phyloP scores from a whole-genome alignment of 2,113 vertebrate genomes.

The zebrafish (Danio rerio) region DNA sequence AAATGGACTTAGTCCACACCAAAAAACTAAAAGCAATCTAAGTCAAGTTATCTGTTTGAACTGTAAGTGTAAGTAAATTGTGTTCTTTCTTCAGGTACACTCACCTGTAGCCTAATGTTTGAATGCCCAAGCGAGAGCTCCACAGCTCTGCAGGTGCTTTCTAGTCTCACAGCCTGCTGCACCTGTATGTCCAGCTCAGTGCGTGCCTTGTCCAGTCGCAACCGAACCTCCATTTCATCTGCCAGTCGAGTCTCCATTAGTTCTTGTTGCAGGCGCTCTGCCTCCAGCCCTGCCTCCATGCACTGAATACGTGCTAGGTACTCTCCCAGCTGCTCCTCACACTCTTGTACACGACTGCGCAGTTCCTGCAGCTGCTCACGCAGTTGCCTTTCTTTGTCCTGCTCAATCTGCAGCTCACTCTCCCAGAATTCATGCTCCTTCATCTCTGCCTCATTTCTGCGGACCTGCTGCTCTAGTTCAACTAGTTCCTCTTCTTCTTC shows the following conservation, averaged over 20 bases:
- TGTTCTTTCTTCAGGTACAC: slow-evolving; percentile 26
- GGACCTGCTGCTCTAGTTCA: slow-evolving; percentile 88
- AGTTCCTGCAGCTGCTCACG: slow-evolving; percentile 90
- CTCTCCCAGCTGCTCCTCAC: slow-evolving; percentile 84
- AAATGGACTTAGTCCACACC: background rate
- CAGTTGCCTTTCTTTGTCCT: slow-evolving; percentile 90
- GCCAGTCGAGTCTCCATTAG: slow-evolving; percentile 83
- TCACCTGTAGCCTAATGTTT: slow-evolving; percentile 86
- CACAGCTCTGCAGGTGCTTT: slow-evolving; percentile 89
- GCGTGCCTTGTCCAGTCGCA: slow-evolving; percentile 85
- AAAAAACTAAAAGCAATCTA: background rate
- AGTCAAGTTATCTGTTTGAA: slow-evolving; percentile 2
- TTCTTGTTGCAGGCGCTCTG: slow-evolving; percentile 86
- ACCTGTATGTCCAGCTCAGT: slow-evolving; percentile 87
- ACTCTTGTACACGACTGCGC: slow-evolving; percentile 82
- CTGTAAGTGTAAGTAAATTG: background rate
- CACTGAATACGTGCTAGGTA: slow-evolving; percentile 83
- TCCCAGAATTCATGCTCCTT: slow-evolving; percentile 96
- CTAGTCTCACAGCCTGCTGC: slow-evolving; percentile 86
- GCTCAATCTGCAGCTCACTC: slow-evolving; percentile 92
- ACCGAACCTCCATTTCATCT: slow-evolving; percentile 86
- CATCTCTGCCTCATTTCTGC: slow-evolving; percentile 88
- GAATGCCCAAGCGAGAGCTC: slow-evolving; percentile 90
- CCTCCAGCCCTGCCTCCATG: slow-evolving; percentile 86
- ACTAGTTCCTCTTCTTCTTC: slow-evolving; percentile 86